A percentile compares a stretch with the other conserved stretches of the same genome.
Evolutionary conservation across 2,888 invertebrate genomes (phyloP).

Genomic region (Tiphia femorata): DNA sequence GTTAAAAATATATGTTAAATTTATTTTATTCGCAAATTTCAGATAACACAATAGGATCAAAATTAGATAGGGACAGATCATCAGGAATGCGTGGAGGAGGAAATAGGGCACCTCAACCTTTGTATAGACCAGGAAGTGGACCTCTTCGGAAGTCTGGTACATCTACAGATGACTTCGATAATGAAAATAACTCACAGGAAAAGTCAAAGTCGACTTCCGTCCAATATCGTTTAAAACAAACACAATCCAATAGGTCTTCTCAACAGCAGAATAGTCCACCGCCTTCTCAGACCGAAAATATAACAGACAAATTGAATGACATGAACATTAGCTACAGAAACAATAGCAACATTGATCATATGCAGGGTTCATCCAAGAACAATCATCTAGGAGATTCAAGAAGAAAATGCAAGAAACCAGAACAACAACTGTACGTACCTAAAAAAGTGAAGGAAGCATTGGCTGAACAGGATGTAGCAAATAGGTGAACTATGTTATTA

Average conservation of each 20-base stretch:
- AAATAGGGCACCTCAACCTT: constrained; percentile 77
- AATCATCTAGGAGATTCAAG: constrained; percentile 43
- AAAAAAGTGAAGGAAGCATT: constrained; percentile 69
- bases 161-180: constrained; percentile 74
- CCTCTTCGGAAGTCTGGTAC: constrained; percentile 78
- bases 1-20: background rate
- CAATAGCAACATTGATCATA: constrained; percentile 50
- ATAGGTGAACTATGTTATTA: constrained; percentile 50
- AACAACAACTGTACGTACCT: constrained; percentile 72
- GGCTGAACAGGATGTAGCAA: constrained; percentile 63
- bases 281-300: constrained; percentile 49
- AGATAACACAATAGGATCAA: constrained; percentile 45
- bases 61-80: constrained; percentile 59
- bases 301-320: constrained; percentile 57
- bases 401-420: constrained; percentile 71
- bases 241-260: constrained; percentile 48
- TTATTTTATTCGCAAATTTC: constrained; percentile 25
- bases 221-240: constrained; percentile 58
- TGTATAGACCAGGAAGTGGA: constrained; percentile 84
- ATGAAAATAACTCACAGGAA: constrained; percentile 53
- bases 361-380: constrained; percentile 46
- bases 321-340: constrained; percentile 56
- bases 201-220: constrained; percentile 54
- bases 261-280: constrained; percentile 42
- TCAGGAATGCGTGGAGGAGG: constrained; percentile 72